phyloP scores from a whole-genome alignment of 2,797 vertebrate species.

The Siniperca obscura region DNA sequence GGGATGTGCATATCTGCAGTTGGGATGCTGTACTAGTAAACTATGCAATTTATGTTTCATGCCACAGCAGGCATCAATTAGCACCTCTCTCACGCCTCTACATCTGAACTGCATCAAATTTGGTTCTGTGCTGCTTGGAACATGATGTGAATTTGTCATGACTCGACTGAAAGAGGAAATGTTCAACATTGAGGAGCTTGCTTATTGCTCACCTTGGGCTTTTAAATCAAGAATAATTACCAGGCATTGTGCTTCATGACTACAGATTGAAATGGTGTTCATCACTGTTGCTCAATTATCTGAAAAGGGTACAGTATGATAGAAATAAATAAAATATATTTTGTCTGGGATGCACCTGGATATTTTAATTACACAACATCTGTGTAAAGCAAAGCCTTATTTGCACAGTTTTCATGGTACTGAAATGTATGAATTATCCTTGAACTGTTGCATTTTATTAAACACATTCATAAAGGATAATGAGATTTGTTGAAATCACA shows the following conservation, averaged over 20 bases:
- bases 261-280: conserved; percentile 53
- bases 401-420: conserved; percentile 21
- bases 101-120: conserved; percentile 72
- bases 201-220: conserved; percentile 69
- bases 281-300: conserved; percentile 44
- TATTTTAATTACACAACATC: conserved; percentile 40
- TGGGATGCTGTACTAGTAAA: conserved; percentile 71
- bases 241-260: conserved; percentile 59
- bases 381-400: conserved; percentile 32
- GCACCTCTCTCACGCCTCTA: conserved; percentile 73
- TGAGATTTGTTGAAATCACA: conserved; percentile 32
- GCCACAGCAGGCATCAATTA: conserved; percentile 81
- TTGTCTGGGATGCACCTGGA: conserved; percentile 53
- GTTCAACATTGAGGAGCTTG: conserved; percentile 45
- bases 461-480: conserved; percentile 33
- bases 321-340: conserved; percentile 38
- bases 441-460: conserved; percentile 8
- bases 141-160: conserved; percentile 68
- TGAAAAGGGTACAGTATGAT: conserved; percentile 18
- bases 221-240: conserved; percentile 66
- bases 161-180: conserved; percentile 64
- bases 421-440: conserved; percentile 40
- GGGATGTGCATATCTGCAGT: conserved; percentile 52
- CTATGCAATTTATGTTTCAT: conserved; percentile 72
- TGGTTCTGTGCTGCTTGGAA: conserved; percentile 59